phyloP scores from a whole-genome alignment of 2,797 vertebrate species.

The Taenioides sp. region DNA sequence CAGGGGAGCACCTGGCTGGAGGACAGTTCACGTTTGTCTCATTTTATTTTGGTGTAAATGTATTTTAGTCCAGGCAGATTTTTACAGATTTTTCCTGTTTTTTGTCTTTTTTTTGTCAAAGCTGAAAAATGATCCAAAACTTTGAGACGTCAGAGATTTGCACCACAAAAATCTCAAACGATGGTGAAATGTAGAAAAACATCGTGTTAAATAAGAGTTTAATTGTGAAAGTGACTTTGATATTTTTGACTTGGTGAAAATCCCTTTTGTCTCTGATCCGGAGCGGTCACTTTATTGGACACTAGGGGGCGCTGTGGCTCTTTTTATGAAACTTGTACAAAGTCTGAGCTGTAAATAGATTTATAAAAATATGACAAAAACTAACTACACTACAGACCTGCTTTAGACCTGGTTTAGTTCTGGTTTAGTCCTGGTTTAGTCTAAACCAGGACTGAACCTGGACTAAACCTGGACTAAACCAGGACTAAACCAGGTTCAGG shows the following conservation, averaged over 20 bases:
- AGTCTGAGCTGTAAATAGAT: constrained; percentile 15
- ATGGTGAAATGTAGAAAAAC: no score
- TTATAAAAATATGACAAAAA: background rate
- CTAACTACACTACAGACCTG: background rate
- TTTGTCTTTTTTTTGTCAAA: background rate
- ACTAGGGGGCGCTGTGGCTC: background rate
- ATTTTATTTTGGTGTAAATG: constrained; percentile 1
- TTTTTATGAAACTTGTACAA: background rate
- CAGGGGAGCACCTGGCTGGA: no score
- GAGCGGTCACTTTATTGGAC: background rate
- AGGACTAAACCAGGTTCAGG: no score
- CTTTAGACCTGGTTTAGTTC: background rate
- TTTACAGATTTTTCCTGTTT: no score
- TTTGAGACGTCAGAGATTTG: no score
- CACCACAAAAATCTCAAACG: no score
- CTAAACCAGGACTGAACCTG: background rate
- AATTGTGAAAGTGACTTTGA: no score
- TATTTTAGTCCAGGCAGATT: background rate
- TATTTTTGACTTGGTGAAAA: no score
- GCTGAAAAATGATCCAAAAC: background rate
- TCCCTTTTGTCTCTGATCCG: no score
- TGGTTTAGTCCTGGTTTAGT: background rate
- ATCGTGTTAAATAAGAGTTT: no score
- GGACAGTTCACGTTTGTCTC: background rate
- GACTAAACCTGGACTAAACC: background rate